Conservation (phyloP, 2,113 vertebrate species). For the Pluvialis apricaria region DNA sequence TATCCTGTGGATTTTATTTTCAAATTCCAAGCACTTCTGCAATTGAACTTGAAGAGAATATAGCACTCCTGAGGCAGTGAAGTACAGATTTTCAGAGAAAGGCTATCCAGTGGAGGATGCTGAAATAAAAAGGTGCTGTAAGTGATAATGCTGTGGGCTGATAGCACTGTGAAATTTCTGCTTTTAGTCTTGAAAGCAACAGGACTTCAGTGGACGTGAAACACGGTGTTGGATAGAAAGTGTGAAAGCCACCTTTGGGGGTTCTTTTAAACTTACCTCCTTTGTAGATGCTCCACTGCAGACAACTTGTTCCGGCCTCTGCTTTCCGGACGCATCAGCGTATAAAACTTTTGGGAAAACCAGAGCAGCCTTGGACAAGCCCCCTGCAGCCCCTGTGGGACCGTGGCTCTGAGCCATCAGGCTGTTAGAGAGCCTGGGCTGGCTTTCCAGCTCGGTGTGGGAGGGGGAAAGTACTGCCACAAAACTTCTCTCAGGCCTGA, state of each 20-base stretch:
- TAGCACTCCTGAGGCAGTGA: background rate
- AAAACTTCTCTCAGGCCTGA: background rate
- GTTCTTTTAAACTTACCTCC: background rate
- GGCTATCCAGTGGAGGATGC: background rate
- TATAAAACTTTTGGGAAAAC: background rate
- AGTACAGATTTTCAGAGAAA: background rate
- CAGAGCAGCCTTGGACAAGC: accelerated
- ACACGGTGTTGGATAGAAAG: background rate
- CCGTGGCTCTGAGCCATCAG: background rate
- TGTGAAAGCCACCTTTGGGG: background rate
- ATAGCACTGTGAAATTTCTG: background rate
- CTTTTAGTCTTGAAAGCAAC: background rate
- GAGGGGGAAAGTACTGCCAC: background rate
- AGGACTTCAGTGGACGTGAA: background rate
- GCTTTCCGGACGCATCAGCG: background rate
- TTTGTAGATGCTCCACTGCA: background rate
- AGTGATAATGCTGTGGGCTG: background rate
- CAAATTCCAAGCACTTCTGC: background rate
- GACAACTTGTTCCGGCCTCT: background rate
- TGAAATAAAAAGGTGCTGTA: background rate
- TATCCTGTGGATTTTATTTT: background rate
- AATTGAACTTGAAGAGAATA: background rate
- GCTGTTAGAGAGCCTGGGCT: background rate
- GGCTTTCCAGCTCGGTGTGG: background rate
- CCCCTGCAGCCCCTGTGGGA: accelerated